A percentile compares a stretch with the other conserved stretches of the same genome.
Evolutionary conservation across 2,888 invertebrate species (phyloP).

Genomic region (Argyra leucocephala): DNA sequence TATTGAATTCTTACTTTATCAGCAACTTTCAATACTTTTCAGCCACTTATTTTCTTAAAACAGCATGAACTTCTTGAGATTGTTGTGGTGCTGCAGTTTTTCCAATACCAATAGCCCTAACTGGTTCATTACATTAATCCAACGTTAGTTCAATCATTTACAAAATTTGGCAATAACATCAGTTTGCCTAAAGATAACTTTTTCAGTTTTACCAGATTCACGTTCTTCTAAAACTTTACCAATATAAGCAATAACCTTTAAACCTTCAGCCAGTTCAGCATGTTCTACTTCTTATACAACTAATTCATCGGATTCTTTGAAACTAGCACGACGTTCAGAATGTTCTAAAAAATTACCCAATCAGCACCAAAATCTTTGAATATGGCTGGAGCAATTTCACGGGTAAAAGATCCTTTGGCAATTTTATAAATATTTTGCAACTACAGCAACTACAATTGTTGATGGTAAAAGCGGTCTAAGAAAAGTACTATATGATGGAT

Average conservation of each 20-base stretch:
- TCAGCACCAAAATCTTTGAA: constrained; percentile 77
- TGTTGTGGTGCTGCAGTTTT: constrained; percentile 95
- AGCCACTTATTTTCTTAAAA: constrained; percentile 75
- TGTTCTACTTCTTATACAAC: constrained; percentile 67
- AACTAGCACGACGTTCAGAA: constrained; percentile 75
- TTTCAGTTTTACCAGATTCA: constrained; percentile 86
- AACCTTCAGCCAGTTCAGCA: constrained; percentile 58
- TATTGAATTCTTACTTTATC: constrained; percentile 81
- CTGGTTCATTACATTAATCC: constrained; percentile 99
- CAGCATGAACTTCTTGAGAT: constrained; percentile 87
- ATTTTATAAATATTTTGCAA: constrained; percentile 80
- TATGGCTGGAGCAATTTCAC: constrained; percentile 96
- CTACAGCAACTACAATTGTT: constrained; percentile 71
- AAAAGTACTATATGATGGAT: constrained; percentile 77
- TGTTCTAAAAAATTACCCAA: constrained; percentile 97
- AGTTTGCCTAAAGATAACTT: constrained; percentile 86
- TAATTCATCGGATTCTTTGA: constrained; percentile 78
- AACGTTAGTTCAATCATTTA: constrained; percentile 65
- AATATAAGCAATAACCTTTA: constrained; percentile 87
- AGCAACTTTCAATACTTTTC: constrained; percentile 68
- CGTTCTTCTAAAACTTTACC: constrained; percentile 95
- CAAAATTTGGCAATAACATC: constrained; percentile 71
- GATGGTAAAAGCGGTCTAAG: constrained; percentile 59
- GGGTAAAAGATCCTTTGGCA: constrained; percentile 87
- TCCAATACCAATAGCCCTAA: constrained; percentile 99